These are phyloP conservation scores for Limosa lapponica DNA, from an alignment of 2,797 vertebrate species.

Conservation along the genomic window DNA sequence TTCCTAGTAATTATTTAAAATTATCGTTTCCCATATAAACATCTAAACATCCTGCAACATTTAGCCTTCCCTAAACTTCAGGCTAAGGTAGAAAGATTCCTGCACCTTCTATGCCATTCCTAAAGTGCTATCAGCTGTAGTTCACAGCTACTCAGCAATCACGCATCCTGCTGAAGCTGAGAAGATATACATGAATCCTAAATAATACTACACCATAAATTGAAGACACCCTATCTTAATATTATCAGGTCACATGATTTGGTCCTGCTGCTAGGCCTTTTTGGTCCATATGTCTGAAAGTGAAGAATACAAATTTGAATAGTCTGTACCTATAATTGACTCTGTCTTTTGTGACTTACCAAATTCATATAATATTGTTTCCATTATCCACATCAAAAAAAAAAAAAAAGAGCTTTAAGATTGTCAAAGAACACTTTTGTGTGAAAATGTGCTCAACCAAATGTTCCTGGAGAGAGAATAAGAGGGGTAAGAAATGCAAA, in stretches of 20 bases:
- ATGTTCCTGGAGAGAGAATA: neutral
- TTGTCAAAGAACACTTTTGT: neutral
- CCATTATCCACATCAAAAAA: neutral
- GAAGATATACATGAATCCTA: neutral
- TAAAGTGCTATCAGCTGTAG: neutral
- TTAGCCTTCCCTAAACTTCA: neutral
- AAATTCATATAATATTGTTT: conserved; percentile 1
- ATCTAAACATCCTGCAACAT: neutral
- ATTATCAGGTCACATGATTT: neutral
- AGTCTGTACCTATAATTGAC: neutral
- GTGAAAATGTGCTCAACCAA: neutral
- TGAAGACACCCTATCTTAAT: neutral
- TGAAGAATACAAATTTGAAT: neutral
- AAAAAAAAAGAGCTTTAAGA: neutral
- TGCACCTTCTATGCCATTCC: neutral
- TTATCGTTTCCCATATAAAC: neutral
- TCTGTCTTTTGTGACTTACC: neutral
- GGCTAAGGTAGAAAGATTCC: neutral
- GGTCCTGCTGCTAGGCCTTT: neutral
- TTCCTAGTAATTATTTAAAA: neutral
- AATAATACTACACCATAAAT: neutral
- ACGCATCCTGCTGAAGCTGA: neutral
- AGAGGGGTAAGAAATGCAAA: neutral
- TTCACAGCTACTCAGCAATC: neutral
- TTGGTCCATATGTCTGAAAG: neutral